These are phyloP conservation scores for Microplitis deprimator DNA, from an alignment of 2,888 invertebrate genomes.

Conservation along the genomic window DNA sequence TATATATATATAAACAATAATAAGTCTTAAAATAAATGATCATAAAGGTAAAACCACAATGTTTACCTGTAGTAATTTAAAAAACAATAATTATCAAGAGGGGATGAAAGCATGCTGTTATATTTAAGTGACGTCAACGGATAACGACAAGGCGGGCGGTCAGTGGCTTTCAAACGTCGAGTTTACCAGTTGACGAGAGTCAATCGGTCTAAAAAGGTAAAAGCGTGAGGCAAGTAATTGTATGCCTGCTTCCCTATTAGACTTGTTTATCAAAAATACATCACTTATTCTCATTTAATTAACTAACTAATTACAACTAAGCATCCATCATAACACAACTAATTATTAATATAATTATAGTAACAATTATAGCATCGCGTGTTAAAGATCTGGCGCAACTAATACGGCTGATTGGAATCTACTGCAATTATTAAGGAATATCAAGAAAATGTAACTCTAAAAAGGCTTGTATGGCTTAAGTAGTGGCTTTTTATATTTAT, in stretches of 20 bases:
- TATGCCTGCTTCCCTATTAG: conserved; percentile 19
- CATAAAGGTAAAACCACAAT: conserved; percentile 1
- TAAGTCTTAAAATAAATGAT: too few species aligned
- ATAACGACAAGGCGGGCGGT: conserved; percentile 50
- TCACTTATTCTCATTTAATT: neutral
- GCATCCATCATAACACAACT: conserved; percentile 5
- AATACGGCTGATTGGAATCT: conserved; percentile 32
- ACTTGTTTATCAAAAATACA: neutral
- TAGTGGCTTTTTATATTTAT: conserved; percentile 25
- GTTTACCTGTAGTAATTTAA: neutral
- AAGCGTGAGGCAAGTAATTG: conserved; percentile 44
- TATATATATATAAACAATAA: neutral
- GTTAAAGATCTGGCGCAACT: conserved; percentile 32
- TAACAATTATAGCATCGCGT: conserved; percentile 22
- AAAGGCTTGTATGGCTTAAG: conserved; percentile 27
- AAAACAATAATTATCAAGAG: conserved; percentile 35
- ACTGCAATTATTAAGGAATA: neutral
- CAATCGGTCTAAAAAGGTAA: conserved; percentile 54
- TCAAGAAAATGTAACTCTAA: neutral
- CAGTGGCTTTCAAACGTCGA: conserved; percentile 46
- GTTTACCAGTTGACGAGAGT: conserved; percentile 55
- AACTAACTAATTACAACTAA: conserved; percentile 18
- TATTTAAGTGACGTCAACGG: conserved; percentile 55
- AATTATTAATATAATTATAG: conserved; percentile 20
- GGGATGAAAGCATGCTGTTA: conserved; percentile 47